phyloP scores from a whole-genome alignment of 2,888 invertebrate genomes.

The Apamea crenata region DNA sequence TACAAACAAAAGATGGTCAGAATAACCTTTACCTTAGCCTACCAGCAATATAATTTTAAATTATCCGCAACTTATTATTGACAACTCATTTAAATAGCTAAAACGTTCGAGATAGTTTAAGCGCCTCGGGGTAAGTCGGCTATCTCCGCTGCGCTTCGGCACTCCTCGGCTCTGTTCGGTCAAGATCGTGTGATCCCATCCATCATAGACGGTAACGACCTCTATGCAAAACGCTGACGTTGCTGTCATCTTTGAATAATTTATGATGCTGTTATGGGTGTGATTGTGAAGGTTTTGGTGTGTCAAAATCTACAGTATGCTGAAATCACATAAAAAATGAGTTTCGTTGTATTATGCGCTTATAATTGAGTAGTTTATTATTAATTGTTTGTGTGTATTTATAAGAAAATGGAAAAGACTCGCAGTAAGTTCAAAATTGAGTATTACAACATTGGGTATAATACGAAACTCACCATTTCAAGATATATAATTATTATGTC shows the following conservation, averaged over 20 bases:
- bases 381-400: neutral
- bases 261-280: conserved; percentile 66
- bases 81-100: conserved; percentile 85
- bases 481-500: neutral
- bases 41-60: conserved; percentile 71
- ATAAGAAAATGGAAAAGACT: neutral
- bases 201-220: conserved; percentile 86
- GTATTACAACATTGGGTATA: neutral
- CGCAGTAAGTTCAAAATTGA: neutral
- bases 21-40: conserved; percentile 45
- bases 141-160: conserved; percentile 71
- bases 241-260: conserved; percentile 75
- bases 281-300: conserved; percentile 52
- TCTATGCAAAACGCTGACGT: conserved; percentile 85
- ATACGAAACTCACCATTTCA: neutral
- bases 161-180: conserved; percentile 74
- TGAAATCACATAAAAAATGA: neutral
- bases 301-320: conserved; percentile 11
- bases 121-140: conserved; percentile 71
- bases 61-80: conserved; percentile 79
- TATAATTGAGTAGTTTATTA: neutral
- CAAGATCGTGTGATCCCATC: conserved; percentile 82
- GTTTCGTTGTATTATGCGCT: neutral
- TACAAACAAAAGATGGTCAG: conserved; percentile 21
- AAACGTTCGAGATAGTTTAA: conserved; percentile 73